Conservation (phyloP, 2,888 invertebrate species). For the Coleophora deauratella region DNA sequence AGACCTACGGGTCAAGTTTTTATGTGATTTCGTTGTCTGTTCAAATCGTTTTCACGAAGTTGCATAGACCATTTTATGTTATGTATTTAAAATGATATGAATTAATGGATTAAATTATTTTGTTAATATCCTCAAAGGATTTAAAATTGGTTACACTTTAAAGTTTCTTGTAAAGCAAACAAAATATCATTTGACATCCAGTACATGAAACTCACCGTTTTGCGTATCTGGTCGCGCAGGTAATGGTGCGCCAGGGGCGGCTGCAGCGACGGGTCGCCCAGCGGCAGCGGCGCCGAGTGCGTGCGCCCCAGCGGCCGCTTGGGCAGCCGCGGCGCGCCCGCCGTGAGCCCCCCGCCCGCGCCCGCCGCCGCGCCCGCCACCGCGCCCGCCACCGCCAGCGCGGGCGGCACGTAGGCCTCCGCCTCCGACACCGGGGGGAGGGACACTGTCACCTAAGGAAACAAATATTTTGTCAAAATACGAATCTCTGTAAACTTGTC, state of each 20-base stretch:
- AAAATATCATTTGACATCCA: too few relatives aligned
- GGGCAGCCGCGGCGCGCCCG: slow-evolving; percentile 79
- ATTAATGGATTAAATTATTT: background rate
- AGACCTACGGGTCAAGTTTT: slow-evolving; percentile 31
- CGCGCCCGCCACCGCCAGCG: slow-evolving; percentile 77
- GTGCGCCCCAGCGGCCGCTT: slow-evolving; percentile 92
- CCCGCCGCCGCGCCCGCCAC: slow-evolving; percentile 68
- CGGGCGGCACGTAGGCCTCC: slow-evolving; percentile 80
- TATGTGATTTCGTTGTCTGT: too few relatives aligned
- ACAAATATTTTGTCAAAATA: too few relatives aligned
- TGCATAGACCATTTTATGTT: too few relatives aligned
- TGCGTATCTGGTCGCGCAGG: slow-evolving; percentile 88
- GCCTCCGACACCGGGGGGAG: slow-evolving; percentile 81
- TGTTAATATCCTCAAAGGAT: too few relatives aligned
- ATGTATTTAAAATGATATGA: too few relatives aligned
- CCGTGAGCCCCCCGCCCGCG: slow-evolving; percentile 37
- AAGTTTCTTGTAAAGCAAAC: too few relatives aligned
- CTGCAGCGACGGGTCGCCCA: slow-evolving; percentile 89
- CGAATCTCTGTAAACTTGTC: too few relatives aligned
- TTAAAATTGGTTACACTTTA: too few relatives aligned
- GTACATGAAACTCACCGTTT: slow-evolving; percentile 78
- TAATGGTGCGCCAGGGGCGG: slow-evolving; percentile 75
- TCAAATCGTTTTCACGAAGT: too few relatives aligned
- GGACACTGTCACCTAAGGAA: slow-evolving; percentile 26
- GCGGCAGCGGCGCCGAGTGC: slow-evolving; percentile 93